Conservation (phyloP, 2,888 invertebrate genomes). For the Prenolepis imparis region DNA sequence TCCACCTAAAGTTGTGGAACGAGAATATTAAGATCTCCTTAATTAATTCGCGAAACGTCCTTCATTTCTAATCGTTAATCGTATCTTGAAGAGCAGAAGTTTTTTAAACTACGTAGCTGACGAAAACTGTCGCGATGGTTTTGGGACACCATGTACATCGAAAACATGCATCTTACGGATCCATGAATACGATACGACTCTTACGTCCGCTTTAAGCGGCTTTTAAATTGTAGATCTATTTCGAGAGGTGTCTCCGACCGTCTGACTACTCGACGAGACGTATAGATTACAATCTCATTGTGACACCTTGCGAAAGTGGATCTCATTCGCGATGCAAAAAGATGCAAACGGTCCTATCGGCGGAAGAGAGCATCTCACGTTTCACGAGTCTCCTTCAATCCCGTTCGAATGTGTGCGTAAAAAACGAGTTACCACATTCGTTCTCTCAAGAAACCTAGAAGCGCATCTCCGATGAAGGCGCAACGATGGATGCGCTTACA, state of each 20-base stretch:
- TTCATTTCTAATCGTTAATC: background rate
- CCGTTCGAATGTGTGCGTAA: conserved; percentile 34
- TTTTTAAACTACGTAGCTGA: too few species aligned
- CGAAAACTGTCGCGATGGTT: too few species aligned
- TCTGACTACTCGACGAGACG: conserved; percentile 50
- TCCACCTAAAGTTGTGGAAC: background rate
- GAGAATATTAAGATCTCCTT: background rate
- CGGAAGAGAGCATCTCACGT: conserved; percentile 51
- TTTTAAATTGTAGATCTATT: conserved; percentile 58
- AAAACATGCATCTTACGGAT: conserved; percentile 23
- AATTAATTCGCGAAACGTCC: background rate
- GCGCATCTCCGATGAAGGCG: conserved; percentile 12
- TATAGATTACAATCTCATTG: conserved; percentile 58
- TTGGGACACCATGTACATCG: background rate
- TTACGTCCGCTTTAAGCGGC: conserved; percentile 54
- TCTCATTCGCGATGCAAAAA: conserved; percentile 60
- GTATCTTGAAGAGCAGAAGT: background rate
- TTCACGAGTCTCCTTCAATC: conserved; percentile 50
- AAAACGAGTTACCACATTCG: conserved; percentile 40
- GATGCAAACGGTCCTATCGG: conserved; percentile 58
- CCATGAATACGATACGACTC: conserved; percentile 16
- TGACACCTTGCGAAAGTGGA: conserved; percentile 55
- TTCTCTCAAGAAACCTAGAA: conserved; percentile 2
- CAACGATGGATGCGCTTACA: conserved; percentile 18
- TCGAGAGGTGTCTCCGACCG: conserved; percentile 50